Base-by-base conservation (phyloP, 2,888 invertebrate genomes). In the Ectropis crepuscularia region DNA sequence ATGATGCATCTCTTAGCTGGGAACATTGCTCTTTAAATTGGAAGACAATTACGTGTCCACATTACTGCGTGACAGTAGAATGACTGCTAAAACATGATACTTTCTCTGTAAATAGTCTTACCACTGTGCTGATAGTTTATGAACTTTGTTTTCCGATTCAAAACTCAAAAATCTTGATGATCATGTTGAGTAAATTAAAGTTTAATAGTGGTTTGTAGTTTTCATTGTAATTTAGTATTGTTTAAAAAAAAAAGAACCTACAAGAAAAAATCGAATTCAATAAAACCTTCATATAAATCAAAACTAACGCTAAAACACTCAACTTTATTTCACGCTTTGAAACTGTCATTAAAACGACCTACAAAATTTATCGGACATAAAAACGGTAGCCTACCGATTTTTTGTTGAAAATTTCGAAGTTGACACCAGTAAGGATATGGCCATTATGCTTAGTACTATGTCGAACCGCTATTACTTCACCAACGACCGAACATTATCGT, bases 401-500 rank as follows among this genome's bases (percentile, higher is more conserved):
- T 63, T 54, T 49, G 51, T 45, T 63, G 54, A 63, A 67, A 68
- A 66, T 65, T 65, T 61, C 63, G 55, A 57, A 69, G 65, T 70
- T 68, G 60, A 66, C 67, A 70, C 73, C 74, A 65, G 67, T 70
- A 70, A 69, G 73, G 69, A 69, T 64, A 71, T 70, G 74, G 77
- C 75, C 72, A 74, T 78, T 75, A 76, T 76, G 78, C 79, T 80
- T 77, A 79, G 75, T 77, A 78, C 74, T 72, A 68, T 77, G 79
- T 79, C 77, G 80, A 79, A 78, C 80, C 80, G 75, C 81, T 78
- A 83, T 87, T 84, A 86, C 73, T 76, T 72, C 65, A 73, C 64
- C 76, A 85, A 86, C 81, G 87, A 82, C 82, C 80, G 71, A 76
- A 77, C 83, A 86, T 86, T 87, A 86, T 80, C 82, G 82, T 81